Percentiles rank a stretch among this genome's conserved stretches.
Conservation (phyloP, 2,113 vertebrate species). For the Oceanodroma tethys region DNA sequence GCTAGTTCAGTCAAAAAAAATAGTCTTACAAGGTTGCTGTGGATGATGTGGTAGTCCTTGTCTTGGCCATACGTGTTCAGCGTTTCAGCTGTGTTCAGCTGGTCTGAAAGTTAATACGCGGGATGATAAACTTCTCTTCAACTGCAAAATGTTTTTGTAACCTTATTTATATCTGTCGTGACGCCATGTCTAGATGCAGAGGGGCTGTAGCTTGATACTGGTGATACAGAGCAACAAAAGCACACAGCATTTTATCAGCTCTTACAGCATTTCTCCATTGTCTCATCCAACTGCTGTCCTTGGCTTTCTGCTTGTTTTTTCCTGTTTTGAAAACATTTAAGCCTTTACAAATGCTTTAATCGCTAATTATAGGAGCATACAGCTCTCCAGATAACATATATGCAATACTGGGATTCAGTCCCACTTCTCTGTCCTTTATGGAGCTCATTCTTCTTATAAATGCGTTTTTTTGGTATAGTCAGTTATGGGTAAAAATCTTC, state of each 20-base stretch:
- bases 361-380: background rate
- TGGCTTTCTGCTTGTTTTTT: constrained; percentile 39
- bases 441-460: background rate
- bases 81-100: background rate
- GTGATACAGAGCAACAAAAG: background rate
- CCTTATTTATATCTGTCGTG: background rate
- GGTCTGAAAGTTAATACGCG: background rate
- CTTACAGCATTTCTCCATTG: background rate
- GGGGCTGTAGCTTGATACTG: background rate
- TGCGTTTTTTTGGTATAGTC: background rate
- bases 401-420: background rate
- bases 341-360: background rate
- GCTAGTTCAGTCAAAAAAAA: background rate
- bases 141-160: background rate
- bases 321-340: constrained; percentile 30
- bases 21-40: background rate
- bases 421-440: background rate
- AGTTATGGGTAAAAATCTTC: background rate
- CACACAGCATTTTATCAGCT: background rate
- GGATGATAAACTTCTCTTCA: background rate
- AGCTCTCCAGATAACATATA: background rate
- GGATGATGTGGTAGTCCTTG: background rate
- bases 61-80: background rate
- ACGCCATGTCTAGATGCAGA: background rate
- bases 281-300: background rate